Conservation (phyloP, 1,140 invertebrate species). For the Drosophila serrata region DNA sequence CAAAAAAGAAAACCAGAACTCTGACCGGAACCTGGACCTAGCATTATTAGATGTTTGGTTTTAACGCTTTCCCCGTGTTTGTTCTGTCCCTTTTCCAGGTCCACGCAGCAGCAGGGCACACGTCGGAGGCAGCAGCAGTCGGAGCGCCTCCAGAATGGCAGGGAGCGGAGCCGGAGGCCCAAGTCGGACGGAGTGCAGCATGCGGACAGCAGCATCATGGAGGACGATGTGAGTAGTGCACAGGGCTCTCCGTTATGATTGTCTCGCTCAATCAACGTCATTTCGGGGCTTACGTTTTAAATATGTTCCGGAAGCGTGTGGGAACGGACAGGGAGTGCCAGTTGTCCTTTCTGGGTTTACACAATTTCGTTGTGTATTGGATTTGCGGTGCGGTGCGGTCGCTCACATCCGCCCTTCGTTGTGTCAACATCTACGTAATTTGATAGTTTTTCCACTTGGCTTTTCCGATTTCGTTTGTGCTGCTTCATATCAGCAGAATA, state of each 20-base stretch:
- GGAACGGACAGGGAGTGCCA: slow-evolving; percentile 1
- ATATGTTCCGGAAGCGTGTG: slow-evolving; percentile 52
- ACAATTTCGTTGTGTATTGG: slow-evolving; percentile 54
- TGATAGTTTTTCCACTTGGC: slow-evolving; percentile 77
- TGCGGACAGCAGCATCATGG: slow-evolving; percentile 83
- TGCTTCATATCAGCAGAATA: slow-evolving; percentile 59
- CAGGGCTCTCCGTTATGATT: slow-evolving; percentile 35
- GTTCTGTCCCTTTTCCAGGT: slow-evolving; percentile 47
- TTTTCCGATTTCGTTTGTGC: slow-evolving; percentile 46
- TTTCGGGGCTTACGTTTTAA: slow-evolving; percentile 63
- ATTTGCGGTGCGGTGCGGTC: slow-evolving; percentile 48
- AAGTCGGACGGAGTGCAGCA: slow-evolving; percentile 83
- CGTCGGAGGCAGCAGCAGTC: slow-evolving; percentile 71
- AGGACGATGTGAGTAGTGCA: slow-evolving; percentile 75
- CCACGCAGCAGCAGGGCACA: slow-evolving; percentile 60
- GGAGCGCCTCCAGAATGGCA: slow-evolving; percentile 71
- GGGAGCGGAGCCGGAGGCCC: slow-evolving; percentile 73
- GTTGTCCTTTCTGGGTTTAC: slow-evolving; percentile 39
- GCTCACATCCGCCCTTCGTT: slow-evolving; percentile 11
- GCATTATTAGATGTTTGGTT: slow-evolving; percentile 49
- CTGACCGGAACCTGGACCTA: slow-evolving; percentile 11
- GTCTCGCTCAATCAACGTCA: slow-evolving; percentile 45
- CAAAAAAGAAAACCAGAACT: background rate
- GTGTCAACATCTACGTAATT: slow-evolving; percentile 76
- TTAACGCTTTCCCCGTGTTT: slow-evolving; percentile 28